phyloP scores from a whole-genome alignment of 1,140 invertebrate genomes.

The Drosophila auraria region DNA sequence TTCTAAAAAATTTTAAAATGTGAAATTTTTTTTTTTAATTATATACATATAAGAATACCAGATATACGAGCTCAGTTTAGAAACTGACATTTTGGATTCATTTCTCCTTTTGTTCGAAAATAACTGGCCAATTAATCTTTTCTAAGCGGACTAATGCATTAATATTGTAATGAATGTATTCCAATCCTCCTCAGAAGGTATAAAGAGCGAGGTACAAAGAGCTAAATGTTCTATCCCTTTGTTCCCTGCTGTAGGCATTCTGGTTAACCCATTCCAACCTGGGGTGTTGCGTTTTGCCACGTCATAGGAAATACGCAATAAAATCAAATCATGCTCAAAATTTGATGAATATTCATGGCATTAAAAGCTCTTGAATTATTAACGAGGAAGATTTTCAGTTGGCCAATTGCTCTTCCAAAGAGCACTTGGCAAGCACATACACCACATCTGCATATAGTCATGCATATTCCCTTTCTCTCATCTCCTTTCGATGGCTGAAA shows the following conservation, averaged over 20 bases:
- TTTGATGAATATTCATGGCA: conserved; percentile 83
- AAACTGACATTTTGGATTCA: too few relatives aligned
- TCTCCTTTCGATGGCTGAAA: conserved; percentile 37
- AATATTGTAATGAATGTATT: conserved; percentile 6
- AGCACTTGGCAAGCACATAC: conserved; percentile 63
- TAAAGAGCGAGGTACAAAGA: background rate
- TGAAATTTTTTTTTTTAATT: too few relatives aligned
- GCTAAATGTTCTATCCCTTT: conserved; percentile 14
- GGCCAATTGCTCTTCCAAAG: conserved; percentile 67
- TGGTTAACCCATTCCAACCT: conserved; percentile 8
- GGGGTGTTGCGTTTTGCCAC: conserved; percentile 35
- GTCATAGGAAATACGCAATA: conserved; percentile 75
- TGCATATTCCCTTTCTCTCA: conserved; percentile 27
- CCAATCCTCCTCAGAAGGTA: background rate
- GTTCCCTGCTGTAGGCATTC: conserved; percentile 9
- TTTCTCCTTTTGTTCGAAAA: background rate
- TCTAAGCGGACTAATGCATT: background rate
- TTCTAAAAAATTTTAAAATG: too few relatives aligned
- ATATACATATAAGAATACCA: too few relatives aligned
- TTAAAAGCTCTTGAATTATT: conserved; percentile 84
- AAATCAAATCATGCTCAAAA: conserved; percentile 83
- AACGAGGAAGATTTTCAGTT: conserved; percentile 77
- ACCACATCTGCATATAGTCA: conserved; percentile 25
- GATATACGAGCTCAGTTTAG: too few relatives aligned
- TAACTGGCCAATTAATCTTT: background rate